phyloP scores from a whole-genome alignment of 2,113 vertebrate species.

The Austrofundulus limnaeus region DNA sequence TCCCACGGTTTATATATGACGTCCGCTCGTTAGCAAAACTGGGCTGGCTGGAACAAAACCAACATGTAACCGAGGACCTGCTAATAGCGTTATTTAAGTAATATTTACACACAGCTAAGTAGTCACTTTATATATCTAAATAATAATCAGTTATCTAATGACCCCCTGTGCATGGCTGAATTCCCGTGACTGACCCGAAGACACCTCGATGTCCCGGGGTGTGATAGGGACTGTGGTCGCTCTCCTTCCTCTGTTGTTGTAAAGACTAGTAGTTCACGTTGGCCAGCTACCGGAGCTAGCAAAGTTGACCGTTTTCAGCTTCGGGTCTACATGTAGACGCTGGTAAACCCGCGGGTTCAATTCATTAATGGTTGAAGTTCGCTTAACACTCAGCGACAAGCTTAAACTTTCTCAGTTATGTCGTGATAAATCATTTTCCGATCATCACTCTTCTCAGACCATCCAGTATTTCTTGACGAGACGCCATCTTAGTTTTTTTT shows the following conservation, averaged over 20 bases:
- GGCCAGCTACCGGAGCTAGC: slow-evolving; percentile 63
- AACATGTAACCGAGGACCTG: slow-evolving; percentile 13
- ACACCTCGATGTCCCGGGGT: slow-evolving; percentile 73
- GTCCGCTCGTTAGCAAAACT: slow-evolving; percentile 37
- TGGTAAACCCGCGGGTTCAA: slow-evolving; percentile 14
- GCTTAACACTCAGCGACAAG: slow-evolving; percentile 25
- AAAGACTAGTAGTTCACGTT: slow-evolving; percentile 67
- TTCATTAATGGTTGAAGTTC: slow-evolving; percentile 15
- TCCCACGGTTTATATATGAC: slow-evolving; percentile 44
- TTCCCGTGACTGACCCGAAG: slow-evolving; percentile 67
- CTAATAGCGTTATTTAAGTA: slow-evolving; percentile 7
- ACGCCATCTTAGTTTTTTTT: slow-evolving; percentile 81
- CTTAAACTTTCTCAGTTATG: slow-evolving; percentile 40
- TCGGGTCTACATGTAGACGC: slow-evolving; percentile 53
- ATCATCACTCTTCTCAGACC: slow-evolving; percentile 68
- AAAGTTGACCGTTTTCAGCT: slow-evolving; percentile 61
- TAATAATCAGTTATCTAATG: slow-evolving; percentile 4
- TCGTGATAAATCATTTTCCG: slow-evolving; percentile 63
- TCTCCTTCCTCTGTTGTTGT: slow-evolving; percentile 69
- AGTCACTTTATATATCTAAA: neutral
- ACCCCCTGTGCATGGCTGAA: slow-evolving; percentile 1
- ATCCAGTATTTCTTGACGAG: slow-evolving; percentile 78
- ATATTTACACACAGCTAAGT: neutral
- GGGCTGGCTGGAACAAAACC: slow-evolving; percentile 18
- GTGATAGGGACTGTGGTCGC: slow-evolving; percentile 47